Conservation (phyloP, 2,113 vertebrate genomes). For the Rynchops niger region DNA sequence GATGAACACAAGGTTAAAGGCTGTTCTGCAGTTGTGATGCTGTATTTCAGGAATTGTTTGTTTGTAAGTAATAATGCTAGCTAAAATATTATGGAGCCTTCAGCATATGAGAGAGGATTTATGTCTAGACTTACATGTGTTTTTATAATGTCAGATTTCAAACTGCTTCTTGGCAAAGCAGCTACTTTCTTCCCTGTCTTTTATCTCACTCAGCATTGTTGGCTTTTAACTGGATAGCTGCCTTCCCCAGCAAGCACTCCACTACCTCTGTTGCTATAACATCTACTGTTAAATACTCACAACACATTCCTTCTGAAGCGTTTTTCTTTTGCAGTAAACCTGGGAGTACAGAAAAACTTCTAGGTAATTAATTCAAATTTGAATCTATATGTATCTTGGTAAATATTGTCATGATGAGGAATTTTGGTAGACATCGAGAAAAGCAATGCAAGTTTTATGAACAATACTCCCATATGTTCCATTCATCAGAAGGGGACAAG, state of each 20-base stretch:
- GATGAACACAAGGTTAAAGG: slow-evolving; percentile 47
- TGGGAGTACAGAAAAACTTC: slow-evolving; percentile 41
- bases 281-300: slow-evolving; percentile 35
- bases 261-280: slow-evolving; percentile 46
- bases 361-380: slow-evolving; percentile 65
- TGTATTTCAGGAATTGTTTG: neutral
- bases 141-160: slow-evolving; percentile 55
- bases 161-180: slow-evolving; percentile 39
- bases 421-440: slow-evolving; percentile 64
- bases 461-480: slow-evolving; percentile 69
- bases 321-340: slow-evolving; percentile 41
- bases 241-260: slow-evolving; percentile 34
- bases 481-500: slow-evolving; percentile 68
- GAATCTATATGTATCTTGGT: slow-evolving; percentile 56
- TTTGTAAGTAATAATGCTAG: slow-evolving; percentile 6
- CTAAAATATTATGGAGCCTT: slow-evolving; percentile 31
- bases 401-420: slow-evolving; percentile 63
- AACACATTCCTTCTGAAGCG: slow-evolving; percentile 26
- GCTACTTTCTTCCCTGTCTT: slow-evolving; percentile 18
- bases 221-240: slow-evolving; percentile 43
- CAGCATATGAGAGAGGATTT: neutral
- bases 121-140: slow-evolving; percentile 34
- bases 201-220: slow-evolving; percentile 27
- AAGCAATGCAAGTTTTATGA: slow-evolving; percentile 68
- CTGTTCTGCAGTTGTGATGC: neutral